phyloP scores from a whole-genome alignment of 2,113 vertebrate species.

The Heterochromis multidens region DNA sequence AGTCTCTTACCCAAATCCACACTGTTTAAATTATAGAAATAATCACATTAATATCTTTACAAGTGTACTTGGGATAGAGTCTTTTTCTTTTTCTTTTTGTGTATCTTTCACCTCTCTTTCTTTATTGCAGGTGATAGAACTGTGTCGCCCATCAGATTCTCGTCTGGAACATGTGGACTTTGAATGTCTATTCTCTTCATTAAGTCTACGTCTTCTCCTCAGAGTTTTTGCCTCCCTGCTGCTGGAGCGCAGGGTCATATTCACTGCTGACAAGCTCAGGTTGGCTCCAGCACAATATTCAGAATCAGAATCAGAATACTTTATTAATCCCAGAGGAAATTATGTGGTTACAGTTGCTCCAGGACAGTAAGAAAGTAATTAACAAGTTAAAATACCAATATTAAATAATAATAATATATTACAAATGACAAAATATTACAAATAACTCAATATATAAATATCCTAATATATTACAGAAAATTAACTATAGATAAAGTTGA shows the following conservation, averaged over 20 bases:
- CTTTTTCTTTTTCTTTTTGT: neutral
- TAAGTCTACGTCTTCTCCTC: conserved; percentile 90
- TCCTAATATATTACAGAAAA: too few species aligned
- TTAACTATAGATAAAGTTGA: too few species aligned
- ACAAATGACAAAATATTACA: too few species aligned
- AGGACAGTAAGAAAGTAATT: too few species aligned
- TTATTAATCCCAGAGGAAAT: too few species aligned
- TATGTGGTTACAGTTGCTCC: too few species aligned
- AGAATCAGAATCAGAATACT: too few species aligned
- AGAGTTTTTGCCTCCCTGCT: conserved; percentile 93
- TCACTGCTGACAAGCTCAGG: conserved; percentile 97
- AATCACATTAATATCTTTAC: neutral
- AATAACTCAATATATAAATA: too few species aligned
- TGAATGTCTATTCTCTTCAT: conserved; percentile 88
- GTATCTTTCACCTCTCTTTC: neutral
- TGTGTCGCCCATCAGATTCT: conserved; percentile 90
- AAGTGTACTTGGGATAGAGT: neutral
- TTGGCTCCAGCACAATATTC: conserved; percentile 43
- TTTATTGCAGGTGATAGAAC: conserved; percentile 84
- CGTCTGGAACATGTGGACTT: conserved; percentile 96
- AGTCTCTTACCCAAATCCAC: neutral
- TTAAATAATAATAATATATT: too few species aligned
- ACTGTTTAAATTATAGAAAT: neutral
- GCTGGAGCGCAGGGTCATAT: conserved; percentile 94
- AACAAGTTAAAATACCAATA: too few species aligned